Evolutionary conservation across 1,140 invertebrate species (phyloP).

Genomic region (Hycleus cichorii): DNA sequence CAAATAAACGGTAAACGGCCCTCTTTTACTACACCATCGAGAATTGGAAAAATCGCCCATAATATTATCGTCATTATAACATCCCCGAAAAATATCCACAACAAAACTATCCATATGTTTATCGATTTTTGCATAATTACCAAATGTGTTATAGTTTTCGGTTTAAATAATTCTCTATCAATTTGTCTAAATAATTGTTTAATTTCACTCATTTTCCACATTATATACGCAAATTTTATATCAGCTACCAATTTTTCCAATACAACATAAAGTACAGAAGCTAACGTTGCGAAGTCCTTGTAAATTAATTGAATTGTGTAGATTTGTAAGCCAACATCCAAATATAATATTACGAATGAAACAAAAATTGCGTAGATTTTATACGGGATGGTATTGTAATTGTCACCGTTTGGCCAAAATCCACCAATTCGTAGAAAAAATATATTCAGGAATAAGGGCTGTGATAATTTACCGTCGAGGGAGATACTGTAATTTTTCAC

Average conservation of each 20-base stretch:
- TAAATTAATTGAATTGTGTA: constrained; percentile 3
- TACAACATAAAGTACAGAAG: background rate
- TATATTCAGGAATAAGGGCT: too few relatives aligned
- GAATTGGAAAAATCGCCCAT: background rate
- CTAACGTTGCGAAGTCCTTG: background rate
- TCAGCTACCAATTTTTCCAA: background rate
- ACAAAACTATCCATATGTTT: too few relatives aligned
- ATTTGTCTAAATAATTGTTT: background rate
- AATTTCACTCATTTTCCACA: background rate
- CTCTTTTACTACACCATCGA: background rate
- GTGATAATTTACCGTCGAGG: too few relatives aligned
- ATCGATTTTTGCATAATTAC: background rate
- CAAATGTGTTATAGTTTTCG: background rate
- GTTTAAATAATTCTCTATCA: background rate
- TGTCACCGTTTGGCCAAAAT: constrained; percentile 2
- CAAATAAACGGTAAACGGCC: background rate
- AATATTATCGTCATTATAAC: background rate
- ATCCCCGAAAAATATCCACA: too few relatives aligned
- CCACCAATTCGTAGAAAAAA: background rate
- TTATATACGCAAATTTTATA: background rate
- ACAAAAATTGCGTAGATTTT: background rate
- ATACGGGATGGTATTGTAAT: background rate
- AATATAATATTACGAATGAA: background rate
- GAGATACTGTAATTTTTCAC: too few relatives aligned
- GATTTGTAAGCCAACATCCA: background rate